Evolutionary conservation across 2,888 invertebrate species (phyloP), one percentile per base, ranked within the genome.

Genomic region (Brachynemurus nebulosus): DNA sequence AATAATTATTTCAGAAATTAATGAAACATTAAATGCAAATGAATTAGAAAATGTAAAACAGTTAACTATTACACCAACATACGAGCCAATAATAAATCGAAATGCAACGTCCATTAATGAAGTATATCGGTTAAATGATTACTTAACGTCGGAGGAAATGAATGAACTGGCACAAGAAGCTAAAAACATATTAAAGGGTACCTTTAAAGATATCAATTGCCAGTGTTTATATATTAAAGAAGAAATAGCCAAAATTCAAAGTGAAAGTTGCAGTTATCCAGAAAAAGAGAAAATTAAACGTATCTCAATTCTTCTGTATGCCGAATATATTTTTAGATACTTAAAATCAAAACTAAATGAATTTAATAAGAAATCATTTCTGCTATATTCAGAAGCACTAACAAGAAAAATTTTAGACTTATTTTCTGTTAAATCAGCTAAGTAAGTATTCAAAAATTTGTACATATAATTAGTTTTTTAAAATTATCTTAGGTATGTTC

Each of bases 11-110:
- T n/a, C 18, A 44, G 48, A 44, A 27, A 38, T 46, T 21, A 25
- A 30, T 0, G 57, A 59, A 11, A 64, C 66, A 1, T 58, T 63
- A 43, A 25, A 66, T 1, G 68, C 70, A 43, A 17, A 69, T 1
- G 58, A 65, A 0, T 52, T 57, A 0, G 64, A 66, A 18, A 59
- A 59, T 9, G 59, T 58, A 12, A 54, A 51, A 7, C 64, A 70
- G 48, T 23, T 14, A 55, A 50, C 44, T 54, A 55, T 19, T 56
- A 52, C 41, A 12, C 7, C 16, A 5, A 61, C 63, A 25, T 74
- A 73, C 47, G 59, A 68, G 51, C 74, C 73, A 2, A 59, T 64
- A 0, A 72, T 74, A 8, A 64, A 75, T 48, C 58, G 70, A 50
- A 55, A 64, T 3, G 73, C 74, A 0, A 55, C 55, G 2, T 60